Conservation (phyloP, 2,888 invertebrate genomes). For the Tenodera sinensis region DNA sequence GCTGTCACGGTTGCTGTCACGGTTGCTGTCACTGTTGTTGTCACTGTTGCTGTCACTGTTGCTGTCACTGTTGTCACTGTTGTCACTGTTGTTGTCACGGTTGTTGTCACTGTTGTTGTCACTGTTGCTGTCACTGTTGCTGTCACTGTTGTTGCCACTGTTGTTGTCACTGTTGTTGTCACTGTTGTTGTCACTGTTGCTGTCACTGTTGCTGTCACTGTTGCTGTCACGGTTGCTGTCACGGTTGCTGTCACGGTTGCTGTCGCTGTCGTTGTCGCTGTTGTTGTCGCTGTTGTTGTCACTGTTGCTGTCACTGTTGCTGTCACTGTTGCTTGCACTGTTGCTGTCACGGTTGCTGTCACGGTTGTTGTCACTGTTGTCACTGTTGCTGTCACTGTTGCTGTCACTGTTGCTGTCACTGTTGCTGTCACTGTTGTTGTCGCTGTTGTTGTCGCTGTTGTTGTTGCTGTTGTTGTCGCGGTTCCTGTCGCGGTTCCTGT, state of each 20-base stretch:
- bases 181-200: conserved; percentile 1
- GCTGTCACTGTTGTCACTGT: neutral
- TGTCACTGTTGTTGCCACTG: conserved; percentile 3
- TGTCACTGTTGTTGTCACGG: too few species aligned
- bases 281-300: neutral
- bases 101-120: too few species aligned
- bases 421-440: neutral
- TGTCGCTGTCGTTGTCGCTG: neutral
- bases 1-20: conserved; percentile 3
- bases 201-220: conserved; percentile 2
- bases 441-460: neutral
- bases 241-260: neutral
- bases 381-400: neutral
- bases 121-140: neutral
- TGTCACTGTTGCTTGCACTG: too few species aligned
- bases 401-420: conserved; percentile 7
- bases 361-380: too few species aligned
- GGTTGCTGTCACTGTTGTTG: neutral
- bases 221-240: neutral
- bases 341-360: too few species aligned
- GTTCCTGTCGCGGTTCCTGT: too few species aligned
- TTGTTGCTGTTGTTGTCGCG: conserved; percentile 1
- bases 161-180: conserved; percentile 4
- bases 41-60: neutral
- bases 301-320: too few species aligned